phyloP scores from a whole-genome alignment of 2,113 vertebrate genomes.

The Odobenus rosmarus region DNA sequence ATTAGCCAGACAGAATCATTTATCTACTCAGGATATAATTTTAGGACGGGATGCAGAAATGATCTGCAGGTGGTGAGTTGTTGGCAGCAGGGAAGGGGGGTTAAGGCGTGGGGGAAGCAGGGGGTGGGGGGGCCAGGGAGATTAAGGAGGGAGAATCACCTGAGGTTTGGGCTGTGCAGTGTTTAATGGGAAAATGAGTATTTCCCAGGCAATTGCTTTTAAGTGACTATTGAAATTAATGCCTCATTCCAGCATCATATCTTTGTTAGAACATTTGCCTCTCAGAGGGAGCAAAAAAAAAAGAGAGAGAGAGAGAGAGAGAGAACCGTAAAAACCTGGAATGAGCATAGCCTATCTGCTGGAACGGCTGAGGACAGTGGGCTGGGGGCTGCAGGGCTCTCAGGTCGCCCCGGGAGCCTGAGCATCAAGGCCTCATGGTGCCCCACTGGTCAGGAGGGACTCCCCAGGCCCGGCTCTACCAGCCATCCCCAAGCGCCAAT shows the following conservation, averaged over 20 bases:
- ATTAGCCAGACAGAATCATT: conserved; percentile 11
- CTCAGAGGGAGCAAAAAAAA: not conserved
- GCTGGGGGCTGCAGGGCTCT: not conserved
- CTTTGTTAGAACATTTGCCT: conserved; percentile 50
- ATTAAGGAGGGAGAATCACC: not conserved
- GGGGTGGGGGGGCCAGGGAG: not conserved
- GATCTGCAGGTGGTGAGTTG: conserved; percentile 49
- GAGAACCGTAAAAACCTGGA: not conserved
- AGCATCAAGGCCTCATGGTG: conserved; percentile 52
- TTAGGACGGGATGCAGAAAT: conserved; percentile 48
- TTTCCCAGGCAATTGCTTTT: conserved; percentile 74
- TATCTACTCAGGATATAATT: not conserved
- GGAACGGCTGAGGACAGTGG: not conserved
- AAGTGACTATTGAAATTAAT: conserved; percentile 62
- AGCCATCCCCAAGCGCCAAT: conserved; percentile 46
- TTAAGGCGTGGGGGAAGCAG: accelerated
- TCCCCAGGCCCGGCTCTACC: not conserved
- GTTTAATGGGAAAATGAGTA: conserved; percentile 72
- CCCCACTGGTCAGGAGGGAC: not conserved
- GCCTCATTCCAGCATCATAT: conserved; percentile 51
- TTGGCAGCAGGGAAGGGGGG: not conserved
- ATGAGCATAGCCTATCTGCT: not conserved
- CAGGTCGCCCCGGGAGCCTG: conserved; percentile 50
- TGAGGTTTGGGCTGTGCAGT: conserved; percentile 39
- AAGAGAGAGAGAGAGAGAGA: not conserved